These are phyloP conservation scores for Penaeus indicus DNA, from an alignment of 1,140 invertebrate genomes.

Conservation along the genomic window DNA sequence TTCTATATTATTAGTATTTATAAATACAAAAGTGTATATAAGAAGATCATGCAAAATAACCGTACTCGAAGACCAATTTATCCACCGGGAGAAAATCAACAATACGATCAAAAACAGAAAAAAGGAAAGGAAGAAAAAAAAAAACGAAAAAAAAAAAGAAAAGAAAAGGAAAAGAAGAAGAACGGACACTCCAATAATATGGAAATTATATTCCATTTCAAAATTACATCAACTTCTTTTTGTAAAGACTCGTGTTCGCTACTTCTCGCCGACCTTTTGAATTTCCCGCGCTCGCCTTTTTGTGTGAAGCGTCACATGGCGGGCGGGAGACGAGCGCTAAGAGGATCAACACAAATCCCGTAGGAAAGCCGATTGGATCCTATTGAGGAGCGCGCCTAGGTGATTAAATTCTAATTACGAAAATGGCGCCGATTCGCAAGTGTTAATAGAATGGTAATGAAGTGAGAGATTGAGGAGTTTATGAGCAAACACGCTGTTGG, in stretches of 20 bases:
- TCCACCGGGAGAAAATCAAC: no score
- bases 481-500: slow-evolving; percentile 64
- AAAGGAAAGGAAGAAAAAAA: slow-evolving; percentile 6
- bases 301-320: slow-evolving; percentile 65
- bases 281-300: slow-evolving; percentile 56
- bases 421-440: slow-evolving; percentile 66
- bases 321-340: slow-evolving; percentile 64
- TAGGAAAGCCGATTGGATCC: slow-evolving; percentile 66
- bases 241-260: slow-evolving; percentile 60
- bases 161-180: slow-evolving; percentile 12
- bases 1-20: no score
- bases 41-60: no score
- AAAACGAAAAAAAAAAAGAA: slow-evolving; percentile 32
- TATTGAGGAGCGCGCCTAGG: slow-evolving; percentile 66
- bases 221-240: slow-evolving; percentile 62
- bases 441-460: slow-evolving; percentile 66
- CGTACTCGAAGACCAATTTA: no score
- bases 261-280: slow-evolving; percentile 56
- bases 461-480: slow-evolving; percentile 66
- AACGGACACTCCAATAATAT: slow-evolving; percentile 48
- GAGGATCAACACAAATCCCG: slow-evolving; percentile 66
- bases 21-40: no score
- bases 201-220: slow-evolving; percentile 63
- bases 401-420: slow-evolving; percentile 66
- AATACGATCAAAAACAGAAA: background rate